Percentiles rank a stretch among this genome's conserved stretches.
These are phyloP conservation scores for Amblyornis subalaris DNA, from an alignment of 2,113 vertebrate species.

Conservation along the genomic window DNA sequence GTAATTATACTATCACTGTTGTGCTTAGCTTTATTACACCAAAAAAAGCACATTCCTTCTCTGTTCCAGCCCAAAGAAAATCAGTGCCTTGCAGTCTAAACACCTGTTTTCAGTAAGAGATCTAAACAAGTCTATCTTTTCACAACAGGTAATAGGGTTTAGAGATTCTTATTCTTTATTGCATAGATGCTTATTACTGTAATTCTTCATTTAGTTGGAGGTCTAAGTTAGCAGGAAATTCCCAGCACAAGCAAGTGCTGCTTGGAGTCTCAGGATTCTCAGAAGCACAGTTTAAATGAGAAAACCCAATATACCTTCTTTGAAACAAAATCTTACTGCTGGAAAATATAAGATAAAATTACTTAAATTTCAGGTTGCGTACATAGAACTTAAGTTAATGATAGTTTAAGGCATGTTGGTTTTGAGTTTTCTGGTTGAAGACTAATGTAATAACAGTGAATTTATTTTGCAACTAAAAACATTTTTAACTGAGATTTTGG, in stretches of 20 bases:
- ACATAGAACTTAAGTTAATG: neutral
- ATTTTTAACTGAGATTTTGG: neutral
- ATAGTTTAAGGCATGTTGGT: neutral
- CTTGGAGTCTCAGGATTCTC: neutral
- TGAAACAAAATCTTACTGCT: neutral
- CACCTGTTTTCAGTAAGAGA: neutral
- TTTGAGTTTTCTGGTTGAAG: neutral
- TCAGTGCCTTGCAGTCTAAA: neutral
- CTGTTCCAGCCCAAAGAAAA: neutral
- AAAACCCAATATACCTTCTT: neutral
- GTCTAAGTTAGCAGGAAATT: neutral
- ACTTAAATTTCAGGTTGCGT: neutral
- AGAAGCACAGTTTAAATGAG: neutral
- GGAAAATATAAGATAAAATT: neutral
- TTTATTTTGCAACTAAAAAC: neutral
- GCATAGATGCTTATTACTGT: neutral
- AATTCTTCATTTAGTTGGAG: neutral
- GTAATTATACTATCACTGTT: neutral
- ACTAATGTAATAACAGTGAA: neutral
- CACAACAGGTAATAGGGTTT: neutral
- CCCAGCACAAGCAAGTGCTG: neutral
- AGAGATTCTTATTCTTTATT: neutral
- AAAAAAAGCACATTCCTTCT: neutral
- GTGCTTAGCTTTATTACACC: neutral
- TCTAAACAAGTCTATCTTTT: neutral